phyloP scores from a whole-genome alignment of 2,888 invertebrate genomes.

The Acleris holmiana region DNA sequence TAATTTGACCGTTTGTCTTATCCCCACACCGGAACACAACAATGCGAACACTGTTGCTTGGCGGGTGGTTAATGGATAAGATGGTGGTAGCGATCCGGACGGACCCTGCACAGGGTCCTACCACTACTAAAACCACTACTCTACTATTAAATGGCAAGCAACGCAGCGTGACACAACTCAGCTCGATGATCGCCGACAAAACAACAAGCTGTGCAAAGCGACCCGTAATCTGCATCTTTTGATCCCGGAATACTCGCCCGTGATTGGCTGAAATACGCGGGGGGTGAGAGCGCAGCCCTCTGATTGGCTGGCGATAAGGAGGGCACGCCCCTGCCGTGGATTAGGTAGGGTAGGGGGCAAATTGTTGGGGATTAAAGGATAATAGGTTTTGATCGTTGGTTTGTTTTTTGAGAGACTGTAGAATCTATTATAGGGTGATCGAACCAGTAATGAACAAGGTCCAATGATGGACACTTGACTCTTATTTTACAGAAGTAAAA shows the following conservation, averaged over 20 bases:
- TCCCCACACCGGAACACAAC: no score
- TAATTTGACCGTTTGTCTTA: no score
- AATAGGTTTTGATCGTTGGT: conserved; percentile 55
- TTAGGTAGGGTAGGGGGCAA: conserved; percentile 62
- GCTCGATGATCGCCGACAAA: conserved; percentile 45
- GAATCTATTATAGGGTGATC: no score
- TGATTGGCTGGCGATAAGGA: conserved; percentile 56
- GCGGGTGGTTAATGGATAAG: no score
- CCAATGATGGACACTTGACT: no score
- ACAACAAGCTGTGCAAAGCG: conserved; percentile 66
- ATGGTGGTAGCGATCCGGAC: no score
- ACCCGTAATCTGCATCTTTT: conserved; percentile 76
- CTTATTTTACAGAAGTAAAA: no score
- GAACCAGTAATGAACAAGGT: no score
- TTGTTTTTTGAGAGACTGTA: not conserved
- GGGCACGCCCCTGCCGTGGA: conserved; percentile 58
- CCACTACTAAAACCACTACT: no score
- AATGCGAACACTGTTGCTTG: no score
- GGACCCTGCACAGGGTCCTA: no score
- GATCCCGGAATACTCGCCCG: conserved; percentile 69
- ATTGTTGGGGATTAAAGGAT: conserved; percentile 41
- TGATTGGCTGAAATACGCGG: conserved; percentile 59
- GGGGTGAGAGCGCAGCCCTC: conserved; percentile 51
- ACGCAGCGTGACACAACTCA: not conserved
- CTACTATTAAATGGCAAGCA: no score